These are phyloP conservation scores for Agonum fuliginosum DNA, from an alignment of 2,888 invertebrate genomes.

Conservation along the genomic window DNA sequence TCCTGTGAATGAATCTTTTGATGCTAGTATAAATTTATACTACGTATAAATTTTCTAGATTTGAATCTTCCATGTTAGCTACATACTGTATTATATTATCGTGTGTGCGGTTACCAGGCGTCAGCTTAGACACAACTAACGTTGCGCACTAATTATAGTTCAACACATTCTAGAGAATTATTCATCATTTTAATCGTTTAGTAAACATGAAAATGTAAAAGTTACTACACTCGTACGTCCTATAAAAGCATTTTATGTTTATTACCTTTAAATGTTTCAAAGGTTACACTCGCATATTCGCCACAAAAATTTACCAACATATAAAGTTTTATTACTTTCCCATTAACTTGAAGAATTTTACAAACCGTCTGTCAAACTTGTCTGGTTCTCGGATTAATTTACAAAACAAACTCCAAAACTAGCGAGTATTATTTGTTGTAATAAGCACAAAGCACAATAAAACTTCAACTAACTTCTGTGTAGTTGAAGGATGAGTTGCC, in stretches of 20 bases:
- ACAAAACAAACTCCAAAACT: conserved; percentile 16
- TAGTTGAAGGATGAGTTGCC: conserved; percentile 5
- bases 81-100: too few species aligned
- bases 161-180: not conserved
- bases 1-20: too few species aligned
- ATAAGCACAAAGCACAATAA: conserved; percentile 13
- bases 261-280: conserved; percentile 36
- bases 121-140: too few species aligned
- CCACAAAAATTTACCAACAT: too few species aligned
- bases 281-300: not conserved
- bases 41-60: too few species aligned
- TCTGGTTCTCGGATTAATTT: not conserved
- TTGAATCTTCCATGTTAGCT: too few species aligned
- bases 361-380: not conserved
- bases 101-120: too few species aligned
- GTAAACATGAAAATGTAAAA: conserved; percentile 10
- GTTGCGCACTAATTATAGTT: not conserved
- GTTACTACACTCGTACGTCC: not conserved
- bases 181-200: conserved; percentile 5
- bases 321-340: not conserved
- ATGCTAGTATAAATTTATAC: too few species aligned
- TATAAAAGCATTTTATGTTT: conserved; percentile 40
- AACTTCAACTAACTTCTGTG: conserved; percentile 7
- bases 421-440: conserved; percentile 38
- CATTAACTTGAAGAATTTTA: not conserved